These are phyloP conservation scores for Brienomyrus brachyistius DNA, from an alignment of 2,113 vertebrate genomes.

Conservation along the genomic window DNA sequence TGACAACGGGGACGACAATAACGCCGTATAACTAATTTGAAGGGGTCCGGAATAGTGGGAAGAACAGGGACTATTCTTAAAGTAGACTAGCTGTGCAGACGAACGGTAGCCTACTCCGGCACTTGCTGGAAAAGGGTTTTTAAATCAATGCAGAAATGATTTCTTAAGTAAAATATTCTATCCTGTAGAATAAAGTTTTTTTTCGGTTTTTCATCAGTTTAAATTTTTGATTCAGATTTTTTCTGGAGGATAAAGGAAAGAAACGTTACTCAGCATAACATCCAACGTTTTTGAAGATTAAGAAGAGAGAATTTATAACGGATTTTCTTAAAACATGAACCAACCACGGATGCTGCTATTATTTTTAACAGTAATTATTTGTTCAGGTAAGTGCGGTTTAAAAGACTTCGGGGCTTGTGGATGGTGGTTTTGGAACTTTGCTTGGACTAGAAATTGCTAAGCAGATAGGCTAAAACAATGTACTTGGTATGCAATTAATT, in stretches of 20 bases:
- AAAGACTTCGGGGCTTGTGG: neutral
- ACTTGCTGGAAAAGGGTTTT: conserved; percentile 29
- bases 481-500: neutral
- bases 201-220: neutral
- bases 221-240: conserved; percentile 12
- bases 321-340: conserved; percentile 48
- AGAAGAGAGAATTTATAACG: neutral
- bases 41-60: conserved; percentile 27
- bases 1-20: conserved; percentile 42
- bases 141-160: conserved; percentile 36
- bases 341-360: conserved; percentile 39
- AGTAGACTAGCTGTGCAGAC: conserved; percentile 38
- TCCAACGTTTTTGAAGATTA: conserved; percentile 4
- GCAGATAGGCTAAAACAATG: neutral
- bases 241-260: conserved; percentile 13
- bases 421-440: neutral
- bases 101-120: conserved; percentile 43
- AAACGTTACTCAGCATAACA: neutral
- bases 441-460: neutral
- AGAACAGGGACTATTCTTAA: conserved; percentile 22
- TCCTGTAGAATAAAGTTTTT: neutral
- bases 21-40: conserved; percentile 47
- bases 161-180: conserved; percentile 5
- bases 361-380: conserved; percentile 37
- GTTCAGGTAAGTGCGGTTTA: conserved; percentile 53